Evolutionary conservation across 2,113 vertebrate genomes (phyloP).

Genomic region (Bubo scandiacus): DNA sequence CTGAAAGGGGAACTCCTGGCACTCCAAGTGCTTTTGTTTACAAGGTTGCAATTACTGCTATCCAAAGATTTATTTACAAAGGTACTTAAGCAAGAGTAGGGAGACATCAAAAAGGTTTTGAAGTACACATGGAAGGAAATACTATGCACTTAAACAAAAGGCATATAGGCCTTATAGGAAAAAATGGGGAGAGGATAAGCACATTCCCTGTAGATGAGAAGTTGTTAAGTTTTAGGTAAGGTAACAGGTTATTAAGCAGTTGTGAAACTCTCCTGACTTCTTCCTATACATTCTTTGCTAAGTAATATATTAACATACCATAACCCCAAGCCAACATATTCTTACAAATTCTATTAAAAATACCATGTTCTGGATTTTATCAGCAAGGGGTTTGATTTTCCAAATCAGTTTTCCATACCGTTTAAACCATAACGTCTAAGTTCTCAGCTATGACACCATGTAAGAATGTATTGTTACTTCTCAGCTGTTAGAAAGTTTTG

Average conservation of each 20-base stretch:
- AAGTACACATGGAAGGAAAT: background rate
- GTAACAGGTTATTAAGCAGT: background rate
- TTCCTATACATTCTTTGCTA: background rate
- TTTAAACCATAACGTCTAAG: background rate
- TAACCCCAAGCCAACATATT: background rate
- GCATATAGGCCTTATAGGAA: background rate
- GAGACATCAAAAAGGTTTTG: background rate
- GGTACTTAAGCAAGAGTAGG: background rate
- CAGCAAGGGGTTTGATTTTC: background rate
- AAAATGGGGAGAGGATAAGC: background rate
- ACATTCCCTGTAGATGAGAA: background rate
- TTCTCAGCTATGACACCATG: background rate
- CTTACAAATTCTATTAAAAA: background rate
- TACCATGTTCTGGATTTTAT: background rate
- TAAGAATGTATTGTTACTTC: background rate
- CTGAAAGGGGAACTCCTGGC: background rate
- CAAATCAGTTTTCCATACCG: background rate
- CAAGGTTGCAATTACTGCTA: background rate
- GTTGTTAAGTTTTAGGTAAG: background rate
- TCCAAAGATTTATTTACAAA: background rate
- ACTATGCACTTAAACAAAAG: background rate
- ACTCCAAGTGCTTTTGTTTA: background rate
- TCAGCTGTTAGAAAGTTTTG: too few relatives aligned
- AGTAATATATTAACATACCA: background rate
- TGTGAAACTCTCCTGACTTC: background rate